Base-by-base conservation (phyloP, 2,797 vertebrate species). In the Dipus sagitta region DNA sequence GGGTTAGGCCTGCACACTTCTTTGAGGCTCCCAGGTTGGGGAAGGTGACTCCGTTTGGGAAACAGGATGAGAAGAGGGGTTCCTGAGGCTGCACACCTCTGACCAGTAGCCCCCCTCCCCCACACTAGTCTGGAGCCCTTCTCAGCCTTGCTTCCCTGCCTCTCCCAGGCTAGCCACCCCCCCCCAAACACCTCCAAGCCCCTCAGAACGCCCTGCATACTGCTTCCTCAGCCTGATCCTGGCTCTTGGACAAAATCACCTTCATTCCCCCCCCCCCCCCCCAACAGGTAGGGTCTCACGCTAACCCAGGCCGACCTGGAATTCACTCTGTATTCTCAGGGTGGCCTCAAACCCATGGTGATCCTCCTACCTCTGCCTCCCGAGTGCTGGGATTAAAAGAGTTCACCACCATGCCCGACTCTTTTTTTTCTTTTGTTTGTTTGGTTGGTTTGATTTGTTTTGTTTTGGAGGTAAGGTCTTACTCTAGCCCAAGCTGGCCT, bases 181-280 rank as follows among this genome's bases (percentile, higher is more conserved):
- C 38, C 32, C 52, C 24, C 23, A 42, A 23, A 58, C 3, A 2
- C 42, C 52, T 75, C 47, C 54, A 11, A n/a, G 64, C 12, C 54
- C 68, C n/a, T 58, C 17, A 58, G 24, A 18, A n/a, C 30, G 12
- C 28, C 0, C 13, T 17, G 6, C 20, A 47, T 23, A 5, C 32
- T 13, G 14, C 64, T 7, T 6, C 18, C 24, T 17, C 23, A 4
- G 1, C 52, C 9, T 1, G 34, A 26, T 17, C 4, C 0, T 11
- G 4, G 2, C 9, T 26, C 26, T 9, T 3, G 28, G 8, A 8
- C 42, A 24, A 68, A 30, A 26, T 67, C 24, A 3, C 12, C 11
- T 9, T 47, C 0, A 0, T 4, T 13, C 32, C 38, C 38, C 38
- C 38, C 24, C 1, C n/a, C n/a, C n/a, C n/a, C n/a, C n/a, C n/a